Evolutionary conservation across 2,113 vertebrate species (phyloP), one percentile per base, ranked within the genome.

Genomic region (Misgurnus mizolepis): DNA sequence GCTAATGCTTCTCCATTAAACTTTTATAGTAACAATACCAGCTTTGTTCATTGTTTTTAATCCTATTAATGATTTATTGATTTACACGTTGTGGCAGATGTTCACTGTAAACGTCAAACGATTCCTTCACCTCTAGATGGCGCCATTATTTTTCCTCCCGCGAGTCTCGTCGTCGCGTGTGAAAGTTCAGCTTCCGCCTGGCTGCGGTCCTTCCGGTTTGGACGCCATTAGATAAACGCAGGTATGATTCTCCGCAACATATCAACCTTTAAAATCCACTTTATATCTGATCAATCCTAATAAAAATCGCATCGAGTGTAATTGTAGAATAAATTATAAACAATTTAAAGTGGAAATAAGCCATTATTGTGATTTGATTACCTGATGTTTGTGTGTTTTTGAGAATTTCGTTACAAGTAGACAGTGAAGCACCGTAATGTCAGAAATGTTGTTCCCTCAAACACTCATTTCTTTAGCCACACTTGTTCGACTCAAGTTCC

Each of bases 171-270:
- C 41, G 65, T 47, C n/a, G 14, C 73, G 17, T 27, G 4, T 87
- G 86, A 83, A 85, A 73, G 79, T 83, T 80, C 89, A 53, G 84
- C 67, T 50, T 79, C 87, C 34, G 60, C 15, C 17, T 0, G 0
- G 0, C 0, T 0, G 1, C 70, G 0, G 8, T 77, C 87, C 18
- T 95, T 96, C 93, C 91, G 90, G 91, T 22, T 79, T 72, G 66
- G 89, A 60, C 87, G 94, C 92, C 93, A 91, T 91, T 82, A 89
- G 22, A 55, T 66, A 84, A 14, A 11, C 8, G 69, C n/a, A 80
- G 91, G 90, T 93, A 81, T 0, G 82, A 66, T 4, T 45, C 8
- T 4, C 6, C 5, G 14, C 6, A 72, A 34, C 22, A 3, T 43
- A 15, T 4, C 0, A n/a, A 1, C 3, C 15, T 40, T 18, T 0